Evolutionary conservation across 2,888 invertebrate genomes (phyloP).

Genomic region (Hypomecis punctinalis): DNA sequence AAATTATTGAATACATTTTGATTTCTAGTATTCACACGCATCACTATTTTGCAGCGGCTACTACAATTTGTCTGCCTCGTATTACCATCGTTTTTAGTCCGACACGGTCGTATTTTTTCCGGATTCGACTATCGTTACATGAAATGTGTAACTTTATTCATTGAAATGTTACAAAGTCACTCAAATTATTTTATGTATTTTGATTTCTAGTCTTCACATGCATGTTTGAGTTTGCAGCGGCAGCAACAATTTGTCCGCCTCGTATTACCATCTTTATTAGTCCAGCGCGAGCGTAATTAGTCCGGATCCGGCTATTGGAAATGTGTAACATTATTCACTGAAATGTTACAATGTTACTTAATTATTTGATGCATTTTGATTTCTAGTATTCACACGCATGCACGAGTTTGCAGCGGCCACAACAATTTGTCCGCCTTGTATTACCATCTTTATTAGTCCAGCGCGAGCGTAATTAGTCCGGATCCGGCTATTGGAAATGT

Average conservation of each 20-base stretch:
- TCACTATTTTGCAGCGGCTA: too few relatives aligned
- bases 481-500: conserved; percentile 51
- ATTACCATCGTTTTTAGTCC: conserved; percentile 76
- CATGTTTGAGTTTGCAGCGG: neutral
- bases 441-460: conserved; percentile 75
- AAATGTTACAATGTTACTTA: too few relatives aligned
- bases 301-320: conserved; percentile 54
- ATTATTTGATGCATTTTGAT: too few relatives aligned
- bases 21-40: too few relatives aligned
- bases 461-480: conserved; percentile 70
- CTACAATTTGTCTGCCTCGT: conserved; percentile 63
- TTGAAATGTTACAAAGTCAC: too few relatives aligned
- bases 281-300: conserved; percentile 67
- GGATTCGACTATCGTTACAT: conserved; percentile 53
- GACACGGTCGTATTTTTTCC: conserved; percentile 69
- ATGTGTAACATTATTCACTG: too few relatives aligned
- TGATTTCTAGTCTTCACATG: too few relatives aligned
- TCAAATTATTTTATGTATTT: too few relatives aligned
- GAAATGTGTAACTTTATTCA: too few relatives aligned
- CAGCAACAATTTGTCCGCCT: conserved; percentile 61
- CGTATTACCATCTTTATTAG: conserved; percentile 76
- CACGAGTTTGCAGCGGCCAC: too few relatives aligned
- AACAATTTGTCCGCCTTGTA: conserved; percentile 64
- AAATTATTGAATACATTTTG: too few relatives aligned
- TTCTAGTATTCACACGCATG: too few relatives aligned